Conservation (phyloP, 2,888 invertebrate species). For the Tortricodes alternella region DNA sequence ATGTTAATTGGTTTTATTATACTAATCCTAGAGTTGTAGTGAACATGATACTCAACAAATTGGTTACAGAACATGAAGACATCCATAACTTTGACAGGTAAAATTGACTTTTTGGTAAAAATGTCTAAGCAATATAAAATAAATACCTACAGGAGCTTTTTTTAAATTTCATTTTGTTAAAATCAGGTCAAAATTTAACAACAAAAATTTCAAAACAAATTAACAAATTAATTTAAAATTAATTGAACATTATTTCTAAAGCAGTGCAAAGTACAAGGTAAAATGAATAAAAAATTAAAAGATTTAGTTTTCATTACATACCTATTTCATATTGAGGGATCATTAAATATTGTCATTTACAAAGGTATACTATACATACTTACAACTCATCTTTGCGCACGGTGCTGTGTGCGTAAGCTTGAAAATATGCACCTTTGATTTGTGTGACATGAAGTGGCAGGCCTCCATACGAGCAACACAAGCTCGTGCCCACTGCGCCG, state of each 20-base stretch:
- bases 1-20: slow-evolving; percentile 75
- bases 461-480: too few species aligned
- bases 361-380: too few species aligned
- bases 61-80: slow-evolving; percentile 47
- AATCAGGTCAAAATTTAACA: slow-evolving; percentile 55
- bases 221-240: slow-evolving; percentile 41
- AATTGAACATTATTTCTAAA: slow-evolving; percentile 36
- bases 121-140: slow-evolving; percentile 40
- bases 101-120: slow-evolving; percentile 76
- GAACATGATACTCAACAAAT: slow-evolving; percentile 64
- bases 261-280: slow-evolving; percentile 36
- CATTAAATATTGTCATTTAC: slow-evolving; percentile 6
- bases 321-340: slow-evolving; percentile 10
- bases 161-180: slow-evolving; percentile 39
- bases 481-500: too few species aligned
- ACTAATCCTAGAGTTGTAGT: slow-evolving; percentile 70
- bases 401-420: too few species aligned
- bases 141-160: slow-evolving; percentile 48
- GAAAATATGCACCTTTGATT: too few species aligned
- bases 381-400: too few species aligned
- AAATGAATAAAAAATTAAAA: slow-evolving; percentile 8
- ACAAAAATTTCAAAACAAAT: slow-evolving; percentile 56
- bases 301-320: background rate
- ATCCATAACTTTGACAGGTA: slow-evolving; percentile 43
- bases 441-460: too few species aligned